Conservation (phyloP, 1,140 invertebrate species). For the Atopsyche davidsoni region DNA sequence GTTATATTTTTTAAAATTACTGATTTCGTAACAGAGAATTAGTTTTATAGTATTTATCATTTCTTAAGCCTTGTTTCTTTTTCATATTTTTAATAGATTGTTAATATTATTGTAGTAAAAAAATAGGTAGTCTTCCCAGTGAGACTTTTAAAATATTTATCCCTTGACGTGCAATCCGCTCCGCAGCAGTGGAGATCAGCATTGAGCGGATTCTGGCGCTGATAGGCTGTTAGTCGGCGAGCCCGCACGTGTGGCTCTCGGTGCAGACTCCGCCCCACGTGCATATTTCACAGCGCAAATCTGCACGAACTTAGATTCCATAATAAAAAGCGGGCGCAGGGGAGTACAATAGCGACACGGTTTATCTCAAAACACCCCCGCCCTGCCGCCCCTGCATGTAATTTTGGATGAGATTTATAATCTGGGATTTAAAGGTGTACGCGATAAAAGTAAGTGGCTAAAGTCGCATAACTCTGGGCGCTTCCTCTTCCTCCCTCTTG, state of each 20-base stretch:
- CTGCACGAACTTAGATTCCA: constrained; percentile 28
- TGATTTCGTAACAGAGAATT: too few relatives aligned
- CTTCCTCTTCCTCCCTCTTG: too few relatives aligned
- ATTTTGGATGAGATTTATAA: constrained; percentile 32
- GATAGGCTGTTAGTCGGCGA: constrained; percentile 7
- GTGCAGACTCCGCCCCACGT: constrained; percentile 13
- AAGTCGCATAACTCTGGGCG: constrained; percentile 7
- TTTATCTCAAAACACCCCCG: constrained; percentile 29
- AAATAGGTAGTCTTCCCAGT: too few relatives aligned
- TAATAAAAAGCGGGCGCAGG: constrained; percentile 30
- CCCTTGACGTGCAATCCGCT: too few relatives aligned
- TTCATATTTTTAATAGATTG: too few relatives aligned
- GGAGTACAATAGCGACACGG: constrained; percentile 26
- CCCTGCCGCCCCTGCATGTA: constrained; percentile 24
- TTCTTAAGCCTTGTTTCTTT: too few relatives aligned
- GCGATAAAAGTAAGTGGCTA: constrained; percentile 27
- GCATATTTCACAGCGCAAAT: constrained; percentile 28
- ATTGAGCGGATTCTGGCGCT: neutral
- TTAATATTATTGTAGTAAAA: too few relatives aligned
- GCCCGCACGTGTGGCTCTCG: constrained; percentile 4
- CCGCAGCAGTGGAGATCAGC: neutral
- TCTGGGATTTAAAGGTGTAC: constrained; percentile 31
- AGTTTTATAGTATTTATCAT: too few relatives aligned
- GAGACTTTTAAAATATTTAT: too few relatives aligned
- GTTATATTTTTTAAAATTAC: too few relatives aligned